A percentile compares a stretch with the other conserved stretches of the same genome.
phyloP scores from a whole-genome alignment of 2,797 vertebrate genomes.

The Poecilia velifera region DNA sequence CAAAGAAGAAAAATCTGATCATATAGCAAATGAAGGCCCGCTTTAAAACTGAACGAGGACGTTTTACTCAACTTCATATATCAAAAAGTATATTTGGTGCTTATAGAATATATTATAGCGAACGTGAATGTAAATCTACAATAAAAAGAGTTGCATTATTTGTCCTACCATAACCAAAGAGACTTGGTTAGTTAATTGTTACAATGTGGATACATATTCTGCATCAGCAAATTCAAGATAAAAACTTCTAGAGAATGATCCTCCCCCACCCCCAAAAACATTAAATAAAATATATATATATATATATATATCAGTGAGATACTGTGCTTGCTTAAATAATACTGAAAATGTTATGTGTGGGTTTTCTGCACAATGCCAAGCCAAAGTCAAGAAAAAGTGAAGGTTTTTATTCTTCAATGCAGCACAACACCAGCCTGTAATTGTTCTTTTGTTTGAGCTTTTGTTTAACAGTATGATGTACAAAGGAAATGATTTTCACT shows the following conservation, averaged over 20 bases:
- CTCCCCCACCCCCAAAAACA: too few species aligned
- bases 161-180: neutral
- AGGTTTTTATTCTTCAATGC: neutral
- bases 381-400: neutral
- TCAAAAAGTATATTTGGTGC: neutral
- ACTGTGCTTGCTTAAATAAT: neutral
- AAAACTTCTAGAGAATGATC: neutral
- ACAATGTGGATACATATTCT: neutral
- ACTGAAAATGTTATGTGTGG: neutral
- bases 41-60: neutral
- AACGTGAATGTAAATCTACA: neutral
- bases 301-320: neutral
- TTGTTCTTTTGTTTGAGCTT: constrained; percentile 4
- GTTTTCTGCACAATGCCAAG: neutral
- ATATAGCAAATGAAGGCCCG: neutral
- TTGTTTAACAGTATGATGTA: neutral
- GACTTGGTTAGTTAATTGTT: neutral
- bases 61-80: neutral
- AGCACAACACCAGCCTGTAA: neutral
- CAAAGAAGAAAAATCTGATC: too few species aligned
- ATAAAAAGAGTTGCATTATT: neutral
- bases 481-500: neutral
- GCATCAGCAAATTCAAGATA: neutral
- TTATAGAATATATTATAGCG: neutral
- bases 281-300: too few species aligned